phyloP scores from a whole-genome alignment of 2,797 vertebrate genomes.

The Cetoscarus ocellatus region DNA sequence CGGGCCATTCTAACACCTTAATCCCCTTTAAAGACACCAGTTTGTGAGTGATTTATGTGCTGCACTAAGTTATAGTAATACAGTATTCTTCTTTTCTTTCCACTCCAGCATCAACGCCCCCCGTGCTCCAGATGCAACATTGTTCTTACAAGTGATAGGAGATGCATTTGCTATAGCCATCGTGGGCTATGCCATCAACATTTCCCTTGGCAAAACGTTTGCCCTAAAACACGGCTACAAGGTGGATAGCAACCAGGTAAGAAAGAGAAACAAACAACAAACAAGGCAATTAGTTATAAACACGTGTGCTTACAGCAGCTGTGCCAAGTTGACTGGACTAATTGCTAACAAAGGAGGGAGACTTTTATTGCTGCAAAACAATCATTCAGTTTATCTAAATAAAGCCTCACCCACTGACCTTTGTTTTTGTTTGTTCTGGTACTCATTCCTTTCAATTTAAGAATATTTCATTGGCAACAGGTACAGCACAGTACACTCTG shows the following conservation, averaged over 20 bases:
- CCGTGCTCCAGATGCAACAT: constrained; percentile 67
- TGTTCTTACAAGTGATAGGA: constrained; percentile 84
- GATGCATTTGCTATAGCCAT: constrained; percentile 93
- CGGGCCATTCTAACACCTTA: background rate
- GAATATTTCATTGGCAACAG: no score
- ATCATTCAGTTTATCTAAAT: background rate
- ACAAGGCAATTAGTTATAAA: constrained; percentile 17
- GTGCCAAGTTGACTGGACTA: constrained; percentile 11
- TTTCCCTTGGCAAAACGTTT: constrained; percentile 95
- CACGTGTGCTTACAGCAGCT: background rate
- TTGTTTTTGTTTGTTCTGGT: background rate
- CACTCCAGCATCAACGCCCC: constrained; percentile 86
- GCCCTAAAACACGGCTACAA: constrained; percentile 93
- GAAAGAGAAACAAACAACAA: constrained; percentile 11
- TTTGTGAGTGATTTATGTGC: background rate
- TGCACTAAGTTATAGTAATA: background rate
- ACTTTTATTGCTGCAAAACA: constrained; percentile 1
- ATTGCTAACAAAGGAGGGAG: background rate
- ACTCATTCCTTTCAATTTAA: background rate
- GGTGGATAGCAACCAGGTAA: constrained; percentile 95
- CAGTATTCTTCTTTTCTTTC: background rate
- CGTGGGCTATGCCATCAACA: constrained; percentile 92
- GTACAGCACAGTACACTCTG: no score
- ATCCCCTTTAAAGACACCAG: background rate
- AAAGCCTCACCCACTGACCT: background rate